Conservation (phyloP, 2,113 vertebrate genomes). For the Bucco capensis region DNA sequence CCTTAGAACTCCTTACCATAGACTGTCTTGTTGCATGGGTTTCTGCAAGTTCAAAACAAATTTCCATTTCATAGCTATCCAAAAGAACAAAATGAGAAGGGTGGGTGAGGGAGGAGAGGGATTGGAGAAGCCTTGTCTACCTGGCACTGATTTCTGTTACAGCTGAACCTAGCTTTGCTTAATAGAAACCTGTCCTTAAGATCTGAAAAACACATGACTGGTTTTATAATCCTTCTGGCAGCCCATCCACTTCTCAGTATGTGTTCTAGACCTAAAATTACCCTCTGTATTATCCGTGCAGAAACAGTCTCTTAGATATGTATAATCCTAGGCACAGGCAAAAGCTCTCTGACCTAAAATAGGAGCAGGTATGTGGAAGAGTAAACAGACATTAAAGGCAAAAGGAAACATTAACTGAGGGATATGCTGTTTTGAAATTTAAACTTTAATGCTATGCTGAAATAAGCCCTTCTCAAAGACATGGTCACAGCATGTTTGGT, state of each 20-base stretch:
- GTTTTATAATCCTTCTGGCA: conserved; percentile 47
- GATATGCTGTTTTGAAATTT: conserved; percentile 6
- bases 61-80: not conserved
- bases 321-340: not conserved
- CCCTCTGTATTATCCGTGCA: not conserved
- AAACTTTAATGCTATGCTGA: not conserved
- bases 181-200: conserved; percentile 54
- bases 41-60: conserved; percentile 2
- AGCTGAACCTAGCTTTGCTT: conserved; percentile 44
- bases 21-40: not conserved
- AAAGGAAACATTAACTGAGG: not conserved
- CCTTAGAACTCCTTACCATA: not conserved
- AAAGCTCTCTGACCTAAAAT: conserved; percentile 19
- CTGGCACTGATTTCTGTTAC: conserved; percentile 21
- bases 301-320: not conserved
- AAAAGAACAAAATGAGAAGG: not conserved
- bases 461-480: conserved; percentile 1
- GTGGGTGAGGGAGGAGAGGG: not conserved
- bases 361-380: conserved; percentile 36
- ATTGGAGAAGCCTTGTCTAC: not conserved
- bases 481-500: not conserved
- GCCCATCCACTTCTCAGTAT: not conserved
- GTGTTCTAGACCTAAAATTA: conserved; percentile 40
- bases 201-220: not conserved
- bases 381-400: conserved; percentile 39